These are phyloP conservation scores for Anisognathus igniventris DNA, from an alignment of 2,797 vertebrate species.

Conservation along the genomic window DNA sequence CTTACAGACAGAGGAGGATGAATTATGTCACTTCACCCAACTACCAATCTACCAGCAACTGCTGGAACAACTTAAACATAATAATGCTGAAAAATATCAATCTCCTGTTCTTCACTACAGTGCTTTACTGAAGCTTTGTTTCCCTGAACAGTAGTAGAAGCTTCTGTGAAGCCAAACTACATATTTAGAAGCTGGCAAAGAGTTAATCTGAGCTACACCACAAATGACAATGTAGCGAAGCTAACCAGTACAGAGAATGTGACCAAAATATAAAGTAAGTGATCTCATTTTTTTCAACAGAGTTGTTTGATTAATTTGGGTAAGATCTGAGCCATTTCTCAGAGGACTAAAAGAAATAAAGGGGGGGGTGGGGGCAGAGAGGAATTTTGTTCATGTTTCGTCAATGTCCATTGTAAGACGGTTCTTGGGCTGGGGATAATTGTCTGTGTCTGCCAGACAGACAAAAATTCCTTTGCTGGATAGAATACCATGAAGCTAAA, in stretches of 20 bases:
- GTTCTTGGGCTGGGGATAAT: not conserved
- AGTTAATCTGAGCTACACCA: not conserved
- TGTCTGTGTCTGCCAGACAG: not conserved
- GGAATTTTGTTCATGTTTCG: not conserved
- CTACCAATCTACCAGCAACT: not conserved
- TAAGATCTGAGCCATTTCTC: not conserved
- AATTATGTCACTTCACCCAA: not conserved
- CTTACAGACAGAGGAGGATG: not conserved
- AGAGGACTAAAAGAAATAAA: not conserved
- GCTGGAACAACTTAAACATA: not conserved
- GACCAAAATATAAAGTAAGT: not conserved
- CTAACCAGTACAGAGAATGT: not conserved
- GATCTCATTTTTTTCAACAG: not conserved
- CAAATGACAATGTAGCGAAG: not conserved
- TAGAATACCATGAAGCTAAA: not conserved
- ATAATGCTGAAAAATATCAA: not conserved
- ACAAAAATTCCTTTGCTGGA: not conserved
- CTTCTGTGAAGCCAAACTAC: not conserved
- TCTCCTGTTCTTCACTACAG: not conserved
- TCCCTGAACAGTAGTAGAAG: not conserved
- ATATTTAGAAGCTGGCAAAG: not conserved
- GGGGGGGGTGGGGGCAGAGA: accelerated
- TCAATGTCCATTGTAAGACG: not conserved
- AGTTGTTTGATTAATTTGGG: not conserved
- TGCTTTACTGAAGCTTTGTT: not conserved